These are phyloP conservation scores for Plagiodera versicolora DNA, from an alignment of 2,888 invertebrate genomes.

Conservation along the genomic window DNA sequence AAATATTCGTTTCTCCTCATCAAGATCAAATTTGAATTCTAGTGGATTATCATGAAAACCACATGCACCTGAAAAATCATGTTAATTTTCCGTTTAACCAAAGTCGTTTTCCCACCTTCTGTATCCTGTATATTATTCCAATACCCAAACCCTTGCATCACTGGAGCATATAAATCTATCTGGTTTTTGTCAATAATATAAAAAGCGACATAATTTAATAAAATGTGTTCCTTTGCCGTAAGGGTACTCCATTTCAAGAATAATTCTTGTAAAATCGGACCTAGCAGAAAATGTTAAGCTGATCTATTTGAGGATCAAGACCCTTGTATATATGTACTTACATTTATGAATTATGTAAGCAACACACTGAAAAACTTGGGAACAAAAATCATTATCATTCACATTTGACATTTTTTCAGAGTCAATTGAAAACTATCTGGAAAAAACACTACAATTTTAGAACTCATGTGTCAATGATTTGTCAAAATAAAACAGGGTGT, in stretches of 20 bases:
- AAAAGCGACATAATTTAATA: slow-evolving; percentile 30
- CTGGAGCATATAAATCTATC: slow-evolving; percentile 28
- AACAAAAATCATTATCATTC: slow-evolving; percentile 20
- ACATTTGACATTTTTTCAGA: neutral
- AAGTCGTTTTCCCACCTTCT: slow-evolving; percentile 25
- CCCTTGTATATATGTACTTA: slow-evolving; percentile 9
- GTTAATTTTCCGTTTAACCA: neutral
- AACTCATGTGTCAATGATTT: neutral
- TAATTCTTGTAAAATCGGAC: slow-evolving; percentile 34
- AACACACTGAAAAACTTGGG: slow-evolving; percentile 29
- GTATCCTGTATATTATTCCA: slow-evolving; percentile 36
- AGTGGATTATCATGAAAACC: slow-evolving; percentile 36
- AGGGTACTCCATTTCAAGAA: slow-evolving; percentile 33
- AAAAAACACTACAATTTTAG: neutral
- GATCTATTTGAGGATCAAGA: neutral
- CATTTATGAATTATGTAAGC: slow-evolving; percentile 33
- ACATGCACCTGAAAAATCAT: slow-evolving; percentile 36
- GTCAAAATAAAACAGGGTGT: neutral
- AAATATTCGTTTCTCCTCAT: slow-evolving; percentile 35
- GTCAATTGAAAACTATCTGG: slow-evolving; percentile 10
- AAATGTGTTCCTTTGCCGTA: slow-evolving; percentile 24
- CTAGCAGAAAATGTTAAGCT: slow-evolving; percentile 17
- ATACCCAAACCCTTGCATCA: slow-evolving; percentile 34
- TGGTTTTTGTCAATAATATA: slow-evolving; percentile 28
- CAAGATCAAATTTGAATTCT: slow-evolving; percentile 30